Conservation (phyloP, 2,797 vertebrate genomes). For the Dryobates pubescens region DNA sequence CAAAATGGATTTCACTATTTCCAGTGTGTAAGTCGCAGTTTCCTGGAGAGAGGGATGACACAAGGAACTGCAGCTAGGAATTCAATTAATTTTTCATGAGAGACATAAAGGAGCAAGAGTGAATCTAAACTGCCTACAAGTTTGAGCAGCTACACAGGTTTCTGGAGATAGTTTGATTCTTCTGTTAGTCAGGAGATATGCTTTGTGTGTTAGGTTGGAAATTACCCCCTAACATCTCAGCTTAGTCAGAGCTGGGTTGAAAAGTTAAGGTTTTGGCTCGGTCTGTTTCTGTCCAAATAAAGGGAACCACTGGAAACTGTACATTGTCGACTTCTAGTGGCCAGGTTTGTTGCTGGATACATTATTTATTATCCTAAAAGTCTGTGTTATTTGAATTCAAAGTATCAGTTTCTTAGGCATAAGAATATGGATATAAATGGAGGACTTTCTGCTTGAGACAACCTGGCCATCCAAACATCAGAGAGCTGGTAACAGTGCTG, state of each 20-base stretch:
- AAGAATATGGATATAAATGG: neutral
- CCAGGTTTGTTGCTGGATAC: neutral
- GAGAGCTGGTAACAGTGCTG: neutral
- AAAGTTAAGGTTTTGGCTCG: neutral
- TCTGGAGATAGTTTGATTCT: neutral
- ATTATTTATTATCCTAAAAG: neutral
- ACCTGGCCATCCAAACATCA: neutral
- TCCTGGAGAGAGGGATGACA: neutral
- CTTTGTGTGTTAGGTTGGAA: neutral
- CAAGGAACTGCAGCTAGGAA: neutral
- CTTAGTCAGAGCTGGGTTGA: neutral
- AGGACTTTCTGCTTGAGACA: neutral
- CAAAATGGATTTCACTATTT: neutral
- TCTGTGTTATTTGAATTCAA: neutral
- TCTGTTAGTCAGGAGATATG: neutral
- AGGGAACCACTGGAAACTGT: neutral
- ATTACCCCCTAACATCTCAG: neutral
- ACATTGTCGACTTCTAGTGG: accelerated
- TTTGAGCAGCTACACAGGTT: neutral
- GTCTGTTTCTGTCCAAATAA: neutral
- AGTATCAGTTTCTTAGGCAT: neutral
- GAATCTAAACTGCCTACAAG: neutral
- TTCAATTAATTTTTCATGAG: neutral
- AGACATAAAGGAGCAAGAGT: neutral
- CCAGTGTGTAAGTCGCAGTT: neutral